Base-by-base conservation (phyloP, 2,113 vertebrate genomes). In the Trachemys scripta region DNA sequence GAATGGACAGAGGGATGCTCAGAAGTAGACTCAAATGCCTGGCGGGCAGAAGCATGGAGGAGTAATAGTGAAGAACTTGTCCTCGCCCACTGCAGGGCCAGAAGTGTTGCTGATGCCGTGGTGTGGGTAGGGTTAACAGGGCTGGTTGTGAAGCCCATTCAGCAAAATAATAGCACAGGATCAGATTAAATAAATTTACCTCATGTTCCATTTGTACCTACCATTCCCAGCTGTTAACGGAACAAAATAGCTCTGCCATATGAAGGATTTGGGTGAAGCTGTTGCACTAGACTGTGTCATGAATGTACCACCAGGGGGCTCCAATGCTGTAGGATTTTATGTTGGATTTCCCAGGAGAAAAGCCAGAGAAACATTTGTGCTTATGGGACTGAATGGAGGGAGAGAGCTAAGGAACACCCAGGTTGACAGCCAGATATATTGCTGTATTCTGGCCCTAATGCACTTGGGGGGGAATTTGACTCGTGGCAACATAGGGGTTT, bases 301-400 rank as follows among this genome's bases (percentile, higher is more conserved):
- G 76, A 97, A 62, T 10, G 2, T 88, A 82, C 97, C 95, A 97
- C 94, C 94, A 97, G 96, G 95, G 94, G 95, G 96, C 96, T 97
- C 65, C 35, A 19, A 5, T 9, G 35, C n/a, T 22, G 19, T 72
- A 72, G 65, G 65, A 72, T 72, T 72, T 72, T 38, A 38, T 38
- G 17, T 38, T 72, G 65, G 65, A 38, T 72, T 72, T 93, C 82
- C 95, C 92, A 82, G 38, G 76, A 80, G 91, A 90, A 84, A 57
- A 87, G 47, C 84, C n/a, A 11, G 81, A 29, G 53, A 45, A 42
- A 83, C 42, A 17, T 25, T 59, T 42, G 25, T 83, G 9, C 13
- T 29, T 56, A 38, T 42, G 56, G 54, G 38, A 29, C 42, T 79
- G 54, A 47, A 47, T 78, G 25, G n/a, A 57, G 65, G 42, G 47